A percentile compares a stretch with the other conserved stretches of the same genome.
phyloP scores from a whole-genome alignment of 2,113 vertebrate species.

The Irena cyanogastra region DNA sequence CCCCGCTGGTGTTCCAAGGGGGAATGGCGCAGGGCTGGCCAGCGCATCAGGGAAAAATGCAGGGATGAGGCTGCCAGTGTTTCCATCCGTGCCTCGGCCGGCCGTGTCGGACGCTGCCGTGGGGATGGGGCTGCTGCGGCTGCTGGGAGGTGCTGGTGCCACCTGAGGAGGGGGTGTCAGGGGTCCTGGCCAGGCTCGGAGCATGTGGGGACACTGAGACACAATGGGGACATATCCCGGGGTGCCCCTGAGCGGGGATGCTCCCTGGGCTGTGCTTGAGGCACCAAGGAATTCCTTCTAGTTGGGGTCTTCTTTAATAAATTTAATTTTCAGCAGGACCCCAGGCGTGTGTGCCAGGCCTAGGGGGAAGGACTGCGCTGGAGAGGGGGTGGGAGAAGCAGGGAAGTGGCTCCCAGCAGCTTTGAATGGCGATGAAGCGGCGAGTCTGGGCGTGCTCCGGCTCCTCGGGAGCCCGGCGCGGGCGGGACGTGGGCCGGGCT shows the following conservation, averaged over 20 bases:
- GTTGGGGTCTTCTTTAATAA: neutral
- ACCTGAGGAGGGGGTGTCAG: neutral
- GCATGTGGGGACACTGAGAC: neutral
- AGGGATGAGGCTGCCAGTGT: neutral
- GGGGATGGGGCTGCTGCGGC: neutral
- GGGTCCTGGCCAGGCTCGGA: neutral
- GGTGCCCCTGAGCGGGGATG: neutral
- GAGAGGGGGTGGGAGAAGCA: neutral
- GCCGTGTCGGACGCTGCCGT: fast-evolving
- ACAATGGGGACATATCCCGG: fast-evolving
- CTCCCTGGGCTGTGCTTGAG: neutral
- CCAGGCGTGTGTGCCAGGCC: neutral
- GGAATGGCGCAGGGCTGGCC: neutral
- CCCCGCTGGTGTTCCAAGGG: neutral
- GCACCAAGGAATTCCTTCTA: neutral
- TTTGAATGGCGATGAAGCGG: neutral
- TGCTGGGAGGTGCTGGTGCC: neutral
- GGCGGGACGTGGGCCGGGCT: neutral
- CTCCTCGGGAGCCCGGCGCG: neutral
- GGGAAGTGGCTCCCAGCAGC: neutral
- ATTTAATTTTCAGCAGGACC: neutral
- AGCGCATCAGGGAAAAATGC: neutral
- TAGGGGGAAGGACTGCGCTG: neutral
- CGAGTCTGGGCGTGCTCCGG: neutral
- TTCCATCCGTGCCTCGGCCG: neutral